Base-by-base conservation (phyloP, 2,888 invertebrate genomes). In the Thyatira batis region DNA sequence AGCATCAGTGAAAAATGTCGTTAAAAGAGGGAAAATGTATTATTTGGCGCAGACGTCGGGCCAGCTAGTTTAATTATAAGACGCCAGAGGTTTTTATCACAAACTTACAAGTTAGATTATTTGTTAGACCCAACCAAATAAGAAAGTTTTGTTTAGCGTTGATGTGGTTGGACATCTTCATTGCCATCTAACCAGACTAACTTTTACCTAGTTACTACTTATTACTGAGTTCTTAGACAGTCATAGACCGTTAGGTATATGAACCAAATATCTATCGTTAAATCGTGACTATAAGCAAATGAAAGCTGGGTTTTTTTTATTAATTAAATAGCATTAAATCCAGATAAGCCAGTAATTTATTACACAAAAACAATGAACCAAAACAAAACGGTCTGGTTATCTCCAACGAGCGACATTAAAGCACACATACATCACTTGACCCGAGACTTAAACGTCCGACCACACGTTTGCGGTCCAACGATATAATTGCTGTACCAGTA, bases 381-480 rank as follows among this genome's bases (percentile, higher is more conserved):
- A 27, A 48, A 27, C 48, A 28, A 48, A 48, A 48, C 20, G 48
- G 17, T 27, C 20, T 48, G 48, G 25, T 48, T 48, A 48, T 48
- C 27, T 48, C 27, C 27, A 48, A 48, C 48, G 27, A 27, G 27
- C 28, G 48, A 48, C 48, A 48, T 48, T 48, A 48, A 48, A 48
- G 48, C 48, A 17, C 17, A 25, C 27, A 48, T 48, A 48, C 27
- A 48, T 48, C 48, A 48, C 48, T 48, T 48, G 48, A 48, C 48
- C 48, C 25, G 20, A 27, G 48, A 48, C 48, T 46, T 48, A 48
- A 48, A 48, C 48, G 27, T 17, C 27, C 27, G 13, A 27, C 48
- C 48, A 48, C 48, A 48, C 48, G 48, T 27, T 48, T 48, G 48
- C 48, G 48, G 48, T 48, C 28, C 17, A 17, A 48, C 48, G 10